phyloP scores from a whole-genome alignment of 1,140 invertebrate genomes.

The Cylas formicarius region DNA sequence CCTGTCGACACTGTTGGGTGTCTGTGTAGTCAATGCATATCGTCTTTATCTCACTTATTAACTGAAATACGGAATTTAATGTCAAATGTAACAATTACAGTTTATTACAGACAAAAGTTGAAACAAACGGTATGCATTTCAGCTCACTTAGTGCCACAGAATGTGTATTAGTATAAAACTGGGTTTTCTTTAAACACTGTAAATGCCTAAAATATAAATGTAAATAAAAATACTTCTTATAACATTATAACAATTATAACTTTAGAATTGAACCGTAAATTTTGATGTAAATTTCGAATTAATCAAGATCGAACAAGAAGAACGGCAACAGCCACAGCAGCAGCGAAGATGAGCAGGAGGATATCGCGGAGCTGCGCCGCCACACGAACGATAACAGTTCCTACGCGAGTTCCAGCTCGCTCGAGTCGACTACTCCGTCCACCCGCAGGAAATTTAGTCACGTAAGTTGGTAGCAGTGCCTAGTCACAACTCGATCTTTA shows the following conservation, averaged over 20 bases:
- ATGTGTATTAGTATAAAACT: too few species aligned
- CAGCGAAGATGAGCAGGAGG: conserved; percentile 44
- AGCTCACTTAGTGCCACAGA: too few species aligned
- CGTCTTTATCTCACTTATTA: too few species aligned
- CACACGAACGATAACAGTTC: conserved; percentile 35
- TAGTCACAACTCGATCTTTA: too few species aligned
- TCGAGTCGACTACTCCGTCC: conserved; percentile 40
- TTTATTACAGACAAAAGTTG: too few species aligned
- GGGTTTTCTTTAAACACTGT: too few species aligned
- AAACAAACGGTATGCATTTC: too few species aligned
- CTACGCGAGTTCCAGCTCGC: conserved; percentile 42
- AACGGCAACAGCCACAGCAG: conserved; percentile 35
- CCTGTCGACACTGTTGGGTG: too few species aligned
- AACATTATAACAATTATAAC: background rate
- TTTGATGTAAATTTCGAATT: background rate
- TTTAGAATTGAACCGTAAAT: background rate
- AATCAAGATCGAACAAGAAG: conserved; percentile 25
- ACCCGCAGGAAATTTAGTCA: conserved; percentile 38
- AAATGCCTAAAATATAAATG: too few species aligned
- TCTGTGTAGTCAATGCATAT: too few species aligned
- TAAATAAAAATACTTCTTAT: background rate
- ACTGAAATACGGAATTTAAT: too few species aligned
- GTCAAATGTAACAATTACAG: too few species aligned
- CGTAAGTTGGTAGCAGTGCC: conserved; percentile 22
- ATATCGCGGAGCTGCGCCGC: conserved; percentile 35